Base-by-base conservation (phyloP, 1,140 invertebrate species). In the Euura lappo region DNA sequence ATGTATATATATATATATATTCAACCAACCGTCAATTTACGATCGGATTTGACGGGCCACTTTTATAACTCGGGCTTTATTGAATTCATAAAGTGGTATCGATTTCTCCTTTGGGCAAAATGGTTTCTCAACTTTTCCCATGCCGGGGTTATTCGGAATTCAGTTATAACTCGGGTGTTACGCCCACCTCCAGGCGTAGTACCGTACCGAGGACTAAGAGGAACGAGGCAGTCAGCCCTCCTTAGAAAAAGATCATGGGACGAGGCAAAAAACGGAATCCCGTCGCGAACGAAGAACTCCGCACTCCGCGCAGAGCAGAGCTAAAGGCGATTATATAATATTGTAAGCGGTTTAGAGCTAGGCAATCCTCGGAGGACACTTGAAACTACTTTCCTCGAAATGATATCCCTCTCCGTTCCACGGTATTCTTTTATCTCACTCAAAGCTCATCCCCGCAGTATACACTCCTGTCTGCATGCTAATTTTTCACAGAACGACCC, bases 81-180 rank as follows among this genome's bases (percentile, higher is more conserved):
- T 44, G 66, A 68, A 68, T 68, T 68, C 66, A 68, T 68, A 60
- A 60, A 60, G 66, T 44, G 66, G 42, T 68, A 68, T 68, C 66
- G 66, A 68, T 68, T 68, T 68, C 28, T 44, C 44, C 66, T 44
- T 68, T 44, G 66, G 66, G 44, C 66, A 68, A 68, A 68, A 68
- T 68, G 66, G 28, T 68, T 68, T 68, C 66, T 28, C 44, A 68
- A 68, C 66, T 68, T 68, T 68, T 11, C 13, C 66, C 28, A 28
- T 28, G 28, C 28, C 28, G 28, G 66, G 66, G 66, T 42, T 42
- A 44, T 44, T 68, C 44, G 28, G 66, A 68, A 68, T 68, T 68
- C 66, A 68, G 66, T 68, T 68, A 68, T 68, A 68, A 68, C 66
- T 68, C 66, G 4, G 66, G 66, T 42, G 11, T 10, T 68, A 68